Evolutionary conservation across 1,140 invertebrate species (phyloP), one percentile per base, ranked within the genome.

Genomic region (Macrotrachela quadricornifera): DNA sequence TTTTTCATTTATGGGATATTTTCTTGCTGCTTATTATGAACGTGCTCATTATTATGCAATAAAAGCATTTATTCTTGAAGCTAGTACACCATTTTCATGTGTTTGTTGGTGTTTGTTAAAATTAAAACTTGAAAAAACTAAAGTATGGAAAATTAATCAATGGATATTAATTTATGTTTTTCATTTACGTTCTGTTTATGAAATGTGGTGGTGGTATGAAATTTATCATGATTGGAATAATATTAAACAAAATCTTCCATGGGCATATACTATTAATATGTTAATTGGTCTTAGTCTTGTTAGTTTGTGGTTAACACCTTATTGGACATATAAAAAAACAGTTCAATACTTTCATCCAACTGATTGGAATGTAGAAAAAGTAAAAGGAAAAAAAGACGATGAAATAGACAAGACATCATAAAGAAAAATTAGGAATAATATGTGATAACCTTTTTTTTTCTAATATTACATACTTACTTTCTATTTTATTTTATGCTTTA

Each of bases 291-390:
- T 65, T 10, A 38, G 46, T 11, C 51, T 64, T 1, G 59, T 63
- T 8, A 61, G 61, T 6, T 59, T 65, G 36, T 30, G 63, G 0
- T 63, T 65, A 63, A 65, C 64, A 15, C 64, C 64, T n/a, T 65
- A 64, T 57, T 65, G 64, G 64, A 64, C 62, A 1, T 65, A 63
- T 58, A 65, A 63, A 56, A 65, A 65, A 54, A 65, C 64, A 0
- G 50, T 56, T n/a, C 64, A 65, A 51, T 59, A 64, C 58, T 56
- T 64, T 17, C 61, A 58, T 36, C 63, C n/a, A n/a, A n/a, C n/a
- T n/a, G n/a, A n/a, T n/a, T n/a, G n/a, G n/a, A n/a, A n/a, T n/a
- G n/a, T n/a, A n/a, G n/a, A n/a, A n/a, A n/a, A n/a, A n/a, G n/a
- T n/a, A n/a, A n/a, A n/a, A n/a, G n/a, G n/a, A n/a, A n/a, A n/a